Evolutionary conservation across 2,113 vertebrate species (phyloP), one percentile per base, ranked within the genome.

Genomic region (Dolichallabes microphthalmus): DNA sequence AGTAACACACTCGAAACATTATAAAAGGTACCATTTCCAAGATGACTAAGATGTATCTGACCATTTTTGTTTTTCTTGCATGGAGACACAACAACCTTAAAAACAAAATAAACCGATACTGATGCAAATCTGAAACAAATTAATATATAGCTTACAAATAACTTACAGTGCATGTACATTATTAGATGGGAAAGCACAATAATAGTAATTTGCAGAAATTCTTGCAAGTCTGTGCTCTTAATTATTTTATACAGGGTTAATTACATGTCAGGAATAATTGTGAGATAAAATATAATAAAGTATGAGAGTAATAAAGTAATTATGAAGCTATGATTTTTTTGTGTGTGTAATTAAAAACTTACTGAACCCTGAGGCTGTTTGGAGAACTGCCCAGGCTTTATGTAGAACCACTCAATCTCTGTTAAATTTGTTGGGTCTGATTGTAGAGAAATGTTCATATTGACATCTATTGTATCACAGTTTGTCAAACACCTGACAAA

Each of bases 391-490:
- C 0, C 45, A 45, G 45, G 45, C 45, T 45, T 45, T 45, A 32
- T 5, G 5, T 8, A 35, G 25, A 7, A 79, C 76, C 76, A 79
- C 11, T 60, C 27, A 22, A 7, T 4, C 22, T 15, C 1, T 25
- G 0, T 25, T 4, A 79, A 2, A 39, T 57, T 3, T 0, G 0
- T 1, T 10, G n/a, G 15, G 11, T 57, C 27, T 57, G 13, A 0
- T 22, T 15, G 4, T 69, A 82, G 27, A 35, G 27, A 13, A 35
- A 82, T 22, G 27, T 20, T 0, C 27, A 3, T 8, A 14, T 4
- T 25, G 19, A 8, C 0, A 69, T 69, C 20, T 53, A 15, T 0
- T 30, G 8, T 45, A 83, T 64, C 45, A 64, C 94, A 95, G 75
- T 91, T 85, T 22, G 2, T 0, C 1, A 69, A 0, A 57, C 80